Evolutionary conservation across 2,797 vertebrate species (phyloP).

Genomic region (Enteromius unitaeniatus): DNA sequence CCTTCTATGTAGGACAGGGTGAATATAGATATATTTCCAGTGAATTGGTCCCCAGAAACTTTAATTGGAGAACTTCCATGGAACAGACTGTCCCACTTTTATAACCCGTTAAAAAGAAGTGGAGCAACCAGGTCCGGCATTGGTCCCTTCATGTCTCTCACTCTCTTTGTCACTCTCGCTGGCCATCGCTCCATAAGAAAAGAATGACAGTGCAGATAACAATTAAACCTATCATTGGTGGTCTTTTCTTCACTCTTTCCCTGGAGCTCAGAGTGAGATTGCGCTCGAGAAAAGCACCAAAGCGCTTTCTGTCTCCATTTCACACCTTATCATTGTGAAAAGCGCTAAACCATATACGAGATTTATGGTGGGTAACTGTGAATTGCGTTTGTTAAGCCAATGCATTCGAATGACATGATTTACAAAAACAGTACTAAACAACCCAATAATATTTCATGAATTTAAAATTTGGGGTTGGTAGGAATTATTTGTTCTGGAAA

Average conservation of each 20-base stretch:
- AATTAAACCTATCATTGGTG: background rate
- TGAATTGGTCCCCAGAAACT: slow-evolving; percentile 84
- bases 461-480: too few species aligned
- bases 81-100: slow-evolving; percentile 88
- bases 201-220: slow-evolving; percentile 31
- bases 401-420: background rate
- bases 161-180: slow-evolving; percentile 39
- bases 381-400: background rate
- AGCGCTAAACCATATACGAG: background rate
- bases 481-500: background rate
- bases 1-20: slow-evolving; percentile 82
- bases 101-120: slow-evolving; percentile 78
- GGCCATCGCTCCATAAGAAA: slow-evolving; percentile 49
- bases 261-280: background rate
- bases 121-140: slow-evolving; percentile 80
- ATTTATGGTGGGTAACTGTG: background rate
- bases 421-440: background rate
- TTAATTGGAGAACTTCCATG: slow-evolving; percentile 85
- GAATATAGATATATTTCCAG: slow-evolving; percentile 87
- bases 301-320: background rate
- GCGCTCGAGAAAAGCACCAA: background rate
- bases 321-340: background rate
- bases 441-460: background rate
- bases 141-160: slow-evolving; percentile 66
- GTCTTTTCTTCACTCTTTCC: background rate